Conservation (phyloP, 2,888 invertebrate species). For the Phalera bucephala region DNA sequence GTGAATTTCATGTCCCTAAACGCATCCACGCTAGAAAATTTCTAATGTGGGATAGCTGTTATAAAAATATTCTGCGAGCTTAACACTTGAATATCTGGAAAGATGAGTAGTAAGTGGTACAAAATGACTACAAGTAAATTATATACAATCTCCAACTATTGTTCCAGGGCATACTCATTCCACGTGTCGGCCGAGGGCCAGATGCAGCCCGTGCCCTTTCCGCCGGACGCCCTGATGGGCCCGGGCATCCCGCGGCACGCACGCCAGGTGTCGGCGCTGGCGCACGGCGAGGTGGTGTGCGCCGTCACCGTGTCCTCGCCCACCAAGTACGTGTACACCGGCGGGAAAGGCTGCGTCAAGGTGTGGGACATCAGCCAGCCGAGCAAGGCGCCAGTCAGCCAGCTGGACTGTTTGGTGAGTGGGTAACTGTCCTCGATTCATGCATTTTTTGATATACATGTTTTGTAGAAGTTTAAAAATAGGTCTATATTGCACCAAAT, state of each 20-base stretch:
- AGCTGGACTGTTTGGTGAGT: constrained; percentile 94
- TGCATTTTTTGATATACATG: constrained; percentile 28
- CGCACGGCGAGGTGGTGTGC: constrained; percentile 98
- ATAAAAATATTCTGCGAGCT: no score
- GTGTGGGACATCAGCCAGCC: constrained; percentile 98
- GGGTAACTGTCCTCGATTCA: constrained; percentile 71
- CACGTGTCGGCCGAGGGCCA: constrained; percentile 95
- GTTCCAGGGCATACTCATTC: constrained; percentile 94
- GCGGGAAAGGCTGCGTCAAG: constrained; percentile 98
- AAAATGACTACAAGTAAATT: no score
- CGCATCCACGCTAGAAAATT: no score
- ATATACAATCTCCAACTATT: no score
- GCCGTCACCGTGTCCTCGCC: constrained; percentile 98
- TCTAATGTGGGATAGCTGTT: no score
- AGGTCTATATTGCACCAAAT: no score
- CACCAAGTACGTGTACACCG: constrained; percentile 96
- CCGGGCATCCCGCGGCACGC: constrained; percentile 97
- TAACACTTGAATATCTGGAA: no score
- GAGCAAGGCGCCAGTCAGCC: constrained; percentile 94
- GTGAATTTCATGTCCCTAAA: no score
- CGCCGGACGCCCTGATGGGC: constrained; percentile 95
- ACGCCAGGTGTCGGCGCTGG: constrained; percentile 94
- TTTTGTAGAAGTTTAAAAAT: no score
- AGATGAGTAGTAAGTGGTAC: no score
- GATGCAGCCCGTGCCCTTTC: constrained; percentile 96